phyloP scores from a whole-genome alignment of 1,140 invertebrate genomes.

The Metopolophium dirhodum region DNA sequence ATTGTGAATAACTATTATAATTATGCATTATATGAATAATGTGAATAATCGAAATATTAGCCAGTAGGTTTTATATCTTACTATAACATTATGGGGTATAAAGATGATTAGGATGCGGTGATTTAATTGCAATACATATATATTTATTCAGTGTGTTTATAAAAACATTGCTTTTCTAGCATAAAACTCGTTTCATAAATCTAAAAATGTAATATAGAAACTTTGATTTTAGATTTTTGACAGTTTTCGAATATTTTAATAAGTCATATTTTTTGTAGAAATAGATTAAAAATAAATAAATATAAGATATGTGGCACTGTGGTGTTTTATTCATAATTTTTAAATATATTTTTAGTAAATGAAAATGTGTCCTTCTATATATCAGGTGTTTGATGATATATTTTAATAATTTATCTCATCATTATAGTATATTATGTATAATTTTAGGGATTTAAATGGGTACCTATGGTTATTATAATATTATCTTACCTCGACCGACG shows the following conservation, averaged over 20 bases:
- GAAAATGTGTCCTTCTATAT: background rate
- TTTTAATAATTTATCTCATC: background rate
- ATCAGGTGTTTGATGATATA: background rate
- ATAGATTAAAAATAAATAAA: background rate
- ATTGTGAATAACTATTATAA: too few species aligned
- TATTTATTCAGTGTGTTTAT: background rate
- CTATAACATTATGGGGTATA: too few species aligned
- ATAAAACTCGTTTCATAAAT: background rate
- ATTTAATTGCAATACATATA: background rate
- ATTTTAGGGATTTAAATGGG: background rate
- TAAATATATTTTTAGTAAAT: background rate
- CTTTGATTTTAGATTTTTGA: background rate
- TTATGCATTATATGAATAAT: too few species aligned
- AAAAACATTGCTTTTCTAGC: background rate
- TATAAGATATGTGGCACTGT: background rate
- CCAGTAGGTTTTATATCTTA: background rate
- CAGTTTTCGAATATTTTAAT: background rate
- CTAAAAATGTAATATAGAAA: background rate
- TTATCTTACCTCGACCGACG: conserved; percentile 75
- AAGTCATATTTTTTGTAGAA: background rate
- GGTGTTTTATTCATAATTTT: too few species aligned
- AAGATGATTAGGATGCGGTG: background rate
- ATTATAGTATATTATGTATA: background rate
- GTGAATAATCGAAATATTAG: background rate
- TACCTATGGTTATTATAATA: background rate